Base-by-base conservation (phyloP, 1,140 invertebrate genomes). In the Rhopalosiphum maidis region DNA sequence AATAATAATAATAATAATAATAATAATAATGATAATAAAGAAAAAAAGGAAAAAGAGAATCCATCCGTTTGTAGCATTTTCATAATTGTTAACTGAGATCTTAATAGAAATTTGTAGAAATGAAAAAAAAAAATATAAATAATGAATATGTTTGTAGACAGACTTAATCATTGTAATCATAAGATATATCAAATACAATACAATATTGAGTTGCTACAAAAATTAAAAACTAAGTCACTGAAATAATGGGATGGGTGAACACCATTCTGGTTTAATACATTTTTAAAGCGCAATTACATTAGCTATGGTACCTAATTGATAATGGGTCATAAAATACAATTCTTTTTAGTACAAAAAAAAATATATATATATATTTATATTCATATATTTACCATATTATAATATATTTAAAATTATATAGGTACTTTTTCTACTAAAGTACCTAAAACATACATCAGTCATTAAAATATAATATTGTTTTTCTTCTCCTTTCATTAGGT, bases 401-500 rank as follows among this genome's bases (percentile, higher is more conserved):
- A 68, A 77, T 91, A 91, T 82, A 82, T 83, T 91, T 83, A 91
- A 82, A 91, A 82, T 91, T 90, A 90, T 68, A 68, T 51, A 82
- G 90, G 90, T 51, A 83, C 90, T 82, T 46, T 41, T 86, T 41
- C 43, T 83, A 91, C 37, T 43, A 35, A 37, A 91, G 60, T 35
- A 77, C 90, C 77, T 91, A 91, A 83, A 91, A 91, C 68, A 91
- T 91, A 91, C 77, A 83, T 93, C 91, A 93, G 91, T 93, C 91
- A 51, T 41, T 55, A 85, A 93, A 93, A 86, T 92, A 92, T 83
- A 41, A 82, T 91, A 60, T 55, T 77, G 77, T 43, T 91, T 91
- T 77, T 18, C 25, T 51, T 51, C 90, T 92, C 51, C 37, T 83
- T 92, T 23, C 11, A 77, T 82, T 48, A 91, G 37, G 25, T 91